Evolutionary conservation across 2,113 vertebrate species (phyloP), one percentile per base, ranked within the genome.

Genomic region (Carassius auratus): DNA sequence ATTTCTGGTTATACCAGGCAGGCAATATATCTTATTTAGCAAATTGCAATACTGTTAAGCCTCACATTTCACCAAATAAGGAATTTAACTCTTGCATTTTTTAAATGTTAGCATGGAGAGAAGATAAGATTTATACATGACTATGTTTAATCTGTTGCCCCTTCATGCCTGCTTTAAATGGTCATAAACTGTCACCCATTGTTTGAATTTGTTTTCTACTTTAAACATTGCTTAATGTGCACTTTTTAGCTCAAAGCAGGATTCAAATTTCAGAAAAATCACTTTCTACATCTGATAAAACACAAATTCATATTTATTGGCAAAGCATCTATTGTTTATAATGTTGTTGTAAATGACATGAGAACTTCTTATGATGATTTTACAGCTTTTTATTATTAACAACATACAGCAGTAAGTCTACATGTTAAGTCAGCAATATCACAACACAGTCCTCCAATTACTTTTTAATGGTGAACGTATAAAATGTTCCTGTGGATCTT

Each of bases 41-140:
- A 76, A 76, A 1, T 12, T 21, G 13, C 48, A 57, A 76, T 3
- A 33, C 21, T 26, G 13, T 23, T 8, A 48, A 23, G 12, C 4
- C 21, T 74, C 21, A 23, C 19, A 48, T 23, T 48, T 42, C 21
- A n/a, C 5, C 38, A 15, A n/a, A 74, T 3, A 66, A 66, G 23
- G 23, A 4, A 26, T 12, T 30, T 23, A 12, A 26, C 21, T 74
- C 48, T 13, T 23, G 10, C 21, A 45, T 45, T 74, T 48, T 48
- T 5, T 23, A 74, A 23, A 23, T 74, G 71, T 15, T n/a, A 14
- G 48, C 48, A 14, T 50, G 48, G 48, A 50, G 48, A 23, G 23
- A 74, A 74, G 71, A 74, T 73, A n/a, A 73, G 12, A 48, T 74
- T 74, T 14, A 48, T 74, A 6, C 21, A 21, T 74, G 38, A 23